Conservation (phyloP, 2,888 invertebrate genomes). For the Caenorhabditis wallacei region DNA sequence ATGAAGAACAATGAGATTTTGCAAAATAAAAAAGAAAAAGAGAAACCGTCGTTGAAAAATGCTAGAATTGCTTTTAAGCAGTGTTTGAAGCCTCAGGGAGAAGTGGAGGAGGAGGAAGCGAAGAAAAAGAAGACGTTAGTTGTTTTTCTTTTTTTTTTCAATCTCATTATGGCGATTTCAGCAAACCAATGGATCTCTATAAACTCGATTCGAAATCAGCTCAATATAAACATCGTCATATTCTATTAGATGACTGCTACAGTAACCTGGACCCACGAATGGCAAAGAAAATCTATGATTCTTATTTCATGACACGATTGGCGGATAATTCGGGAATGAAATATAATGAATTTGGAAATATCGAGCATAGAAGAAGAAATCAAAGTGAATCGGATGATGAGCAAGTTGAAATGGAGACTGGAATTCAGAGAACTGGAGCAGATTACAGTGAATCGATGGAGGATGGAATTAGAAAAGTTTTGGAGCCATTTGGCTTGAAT, state of each 20-base stretch:
- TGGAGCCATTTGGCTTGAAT: conserved; percentile 8
- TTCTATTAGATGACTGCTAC: conserved; percentile 9
- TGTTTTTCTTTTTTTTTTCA: too few relatives aligned
- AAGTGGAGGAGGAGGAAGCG: not conserved
- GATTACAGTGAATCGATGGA: conserved; percentile 6
- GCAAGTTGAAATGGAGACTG: not conserved
- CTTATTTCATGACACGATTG: not conserved
- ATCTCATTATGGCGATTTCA: too few relatives aligned
- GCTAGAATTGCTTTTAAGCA: not conserved
- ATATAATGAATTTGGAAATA: not conserved
- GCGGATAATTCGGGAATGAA: not conserved
- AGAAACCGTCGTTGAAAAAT: not conserved
- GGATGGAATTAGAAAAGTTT: not conserved
- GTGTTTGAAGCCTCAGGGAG: not conserved
- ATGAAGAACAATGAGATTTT: conserved; percentile 14
- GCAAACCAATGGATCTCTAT: not conserved
- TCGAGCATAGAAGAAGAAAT: not conserved
- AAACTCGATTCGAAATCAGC: conserved; percentile 6
- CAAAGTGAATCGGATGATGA: not conserved
- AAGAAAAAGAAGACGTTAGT: not conserved
- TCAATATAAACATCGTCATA: conserved; percentile 15
- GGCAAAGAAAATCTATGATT: not conserved
- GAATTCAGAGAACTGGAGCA: not conserved
- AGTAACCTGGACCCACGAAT: not conserved
- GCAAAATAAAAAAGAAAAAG: not conserved